Evolutionary conservation across 2,888 invertebrate genomes (phyloP), one percentile per base, ranked within the genome.

Genomic region (Pardosa pseudoannulata): DNA sequence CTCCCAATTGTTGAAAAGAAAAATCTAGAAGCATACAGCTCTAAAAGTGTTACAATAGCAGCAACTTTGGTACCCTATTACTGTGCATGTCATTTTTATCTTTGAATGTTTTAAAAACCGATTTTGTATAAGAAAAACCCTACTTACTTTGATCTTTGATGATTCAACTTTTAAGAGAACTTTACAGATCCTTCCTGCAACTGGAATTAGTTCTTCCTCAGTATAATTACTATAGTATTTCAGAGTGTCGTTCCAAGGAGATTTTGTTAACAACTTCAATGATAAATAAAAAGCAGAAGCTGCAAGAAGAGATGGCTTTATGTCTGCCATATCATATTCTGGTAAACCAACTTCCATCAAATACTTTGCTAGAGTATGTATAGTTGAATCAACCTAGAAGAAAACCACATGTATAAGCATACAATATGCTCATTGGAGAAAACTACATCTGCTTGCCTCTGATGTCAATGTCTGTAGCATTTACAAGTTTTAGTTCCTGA

Each of bases 301-400:
- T 62, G 97, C 96, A 81, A 97, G 93, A 89, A 96, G 93, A 0
- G 98, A 98, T 0, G 98, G 97, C 86, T 93, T 93, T 90, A 95
- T 93, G 88, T 93, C 92, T 27, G 95, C 94, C 93, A 97, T 93
- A 16, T 94, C 93, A 91, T 97, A 96, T 86, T 97, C 96, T 7
- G 96, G 92, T 65, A 97, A 92, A 78, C 95, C 93, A 88, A 97
- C 93, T 91, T 99, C 98, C 90, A 97, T 93, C 82, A 98, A 94
- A 91, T 97, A 99, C 92, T 99, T 98, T 16, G 96, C 96, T 91
- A 97, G 93, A 76, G 95, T 94, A 91, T 97, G 96, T 89, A 94
- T 94, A 41, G 93, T 91, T 28, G 94, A 93, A 71, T 93, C 92
- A 71, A 95, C 96, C 95, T 95, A 91, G 68, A 91, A 80, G 9